phyloP scores from a whole-genome alignment of 1,140 invertebrate genomes.

The Alviniconcha marisindica region DNA sequence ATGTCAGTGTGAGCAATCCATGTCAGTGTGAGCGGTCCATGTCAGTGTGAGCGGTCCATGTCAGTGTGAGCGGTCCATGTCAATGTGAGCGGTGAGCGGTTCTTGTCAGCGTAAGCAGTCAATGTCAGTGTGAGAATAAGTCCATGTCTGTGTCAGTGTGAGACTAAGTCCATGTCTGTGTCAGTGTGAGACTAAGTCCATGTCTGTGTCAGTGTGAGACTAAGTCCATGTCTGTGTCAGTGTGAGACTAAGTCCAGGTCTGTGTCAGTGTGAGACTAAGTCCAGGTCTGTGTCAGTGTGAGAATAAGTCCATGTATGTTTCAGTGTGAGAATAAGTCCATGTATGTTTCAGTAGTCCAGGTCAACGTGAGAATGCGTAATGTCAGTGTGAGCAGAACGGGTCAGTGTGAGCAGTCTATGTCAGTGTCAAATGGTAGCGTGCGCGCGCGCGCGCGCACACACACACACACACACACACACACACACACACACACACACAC shows the following conservation, averaged over 20 bases:
- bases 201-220: background rate
- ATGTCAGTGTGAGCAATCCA: too few relatives aligned
- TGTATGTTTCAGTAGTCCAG: background rate
- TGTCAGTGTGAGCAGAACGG: background rate
- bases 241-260: background rate
- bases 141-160: background rate
- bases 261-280: background rate
- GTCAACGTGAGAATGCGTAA: too few relatives aligned
- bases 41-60: too few relatives aligned
- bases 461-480: slow-evolving; percentile 18
- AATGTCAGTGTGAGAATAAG: background rate
- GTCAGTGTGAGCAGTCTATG: background rate
- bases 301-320: background rate
- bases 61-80: too few relatives aligned
- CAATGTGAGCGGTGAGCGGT: background rate
- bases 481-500: background rate
- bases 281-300: background rate
- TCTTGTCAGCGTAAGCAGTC: background rate
- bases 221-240: background rate
- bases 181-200: background rate
- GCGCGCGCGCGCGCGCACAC: background rate
- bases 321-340: background rate
- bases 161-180: background rate
- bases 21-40: too few relatives aligned
- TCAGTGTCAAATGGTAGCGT: background rate